Conservation (phyloP, 2,888 invertebrate species). For the Troides oblongomaculatus region DNA sequence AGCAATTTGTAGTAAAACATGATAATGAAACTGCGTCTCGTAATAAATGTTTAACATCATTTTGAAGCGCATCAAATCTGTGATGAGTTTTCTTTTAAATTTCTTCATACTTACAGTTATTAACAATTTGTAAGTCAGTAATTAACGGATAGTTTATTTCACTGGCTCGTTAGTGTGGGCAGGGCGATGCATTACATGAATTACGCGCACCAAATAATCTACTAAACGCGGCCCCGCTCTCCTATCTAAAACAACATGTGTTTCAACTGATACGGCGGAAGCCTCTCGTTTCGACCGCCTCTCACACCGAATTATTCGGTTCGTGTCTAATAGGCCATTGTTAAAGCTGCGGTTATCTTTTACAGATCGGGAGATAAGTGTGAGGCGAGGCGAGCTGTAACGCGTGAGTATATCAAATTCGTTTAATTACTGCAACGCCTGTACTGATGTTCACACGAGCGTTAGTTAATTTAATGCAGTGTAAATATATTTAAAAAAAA, state of each 20-base stretch:
- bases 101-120: no score
- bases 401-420: constrained; percentile 38
- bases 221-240: constrained; percentile 29
- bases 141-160: not conserved
- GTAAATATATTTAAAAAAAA: not conserved
- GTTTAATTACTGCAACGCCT: constrained; percentile 22
- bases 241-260: constrained; percentile 20
- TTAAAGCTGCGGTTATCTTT: constrained; percentile 58
- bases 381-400: constrained; percentile 44
- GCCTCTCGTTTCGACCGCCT: constrained; percentile 23
- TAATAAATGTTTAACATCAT: no score
- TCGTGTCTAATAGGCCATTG: constrained; percentile 54
- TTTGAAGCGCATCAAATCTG: no score
- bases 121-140: no score
- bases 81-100: no score
- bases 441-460: constrained; percentile 5
- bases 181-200: constrained; percentile 25
- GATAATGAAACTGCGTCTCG: no score
- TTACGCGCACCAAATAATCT: constrained; percentile 36
- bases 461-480: not conserved
- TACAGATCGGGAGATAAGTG: constrained; percentile 59
- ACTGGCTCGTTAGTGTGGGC: constrained; percentile 20
- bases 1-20: no score
- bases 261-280: constrained; percentile 14
- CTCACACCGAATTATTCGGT: constrained; percentile 31